Base-by-base conservation (phyloP, 92 coral and sea anemone species). In the Porites cylindrica region DNA sequence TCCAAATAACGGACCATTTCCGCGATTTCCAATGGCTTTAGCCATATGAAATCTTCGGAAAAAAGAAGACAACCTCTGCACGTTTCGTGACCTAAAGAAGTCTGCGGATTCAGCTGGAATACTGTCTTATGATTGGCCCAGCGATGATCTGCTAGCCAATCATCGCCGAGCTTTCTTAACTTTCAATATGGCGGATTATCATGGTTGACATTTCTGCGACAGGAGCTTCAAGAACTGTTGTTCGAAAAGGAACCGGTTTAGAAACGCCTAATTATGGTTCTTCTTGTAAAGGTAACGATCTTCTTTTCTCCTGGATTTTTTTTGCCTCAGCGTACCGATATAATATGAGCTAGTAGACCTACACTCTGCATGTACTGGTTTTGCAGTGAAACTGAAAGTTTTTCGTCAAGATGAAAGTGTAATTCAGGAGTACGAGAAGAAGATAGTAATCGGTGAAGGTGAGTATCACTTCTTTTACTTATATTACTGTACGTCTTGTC, bases 191-290 rank as follows among this genome's bases (percentile, higher is more conserved):
- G 87, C 87, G 79, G 87, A 71, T 58, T 50, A 71, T 14, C n/a
- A 82, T 82, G 87, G 72, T 59, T 71, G 87, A 82, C 21, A 23
- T 26, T 19, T 19, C 17, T 24, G 38, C 21, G 6, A 20, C 52
- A 51, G 76, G 74, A 59, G 63, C 54, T 10, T n/a, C 77, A 23
- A 91, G 87, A 67, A 51, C 87, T 10, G 65, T 84, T 47, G 24
- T 75, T 50, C 87, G 72, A 61, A 73, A 75, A 56, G 96, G 96
- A 54, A 66, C 66, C 26, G 94, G 95, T 18, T 69, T 94, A 63
- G 96, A 94, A 80, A 69, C 89, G 59, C 96, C 96, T 21, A 93
- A 86, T 81, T 87, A 91, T 51, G 94, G 95, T 19, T 91, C 96
- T 1, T 61, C 53, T 51, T 94, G 96, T 63, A 66, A 76, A 70